Evolutionary conservation across 2,797 vertebrate genomes (phyloP).

Genomic region (Eulemur rubriventer): DNA sequence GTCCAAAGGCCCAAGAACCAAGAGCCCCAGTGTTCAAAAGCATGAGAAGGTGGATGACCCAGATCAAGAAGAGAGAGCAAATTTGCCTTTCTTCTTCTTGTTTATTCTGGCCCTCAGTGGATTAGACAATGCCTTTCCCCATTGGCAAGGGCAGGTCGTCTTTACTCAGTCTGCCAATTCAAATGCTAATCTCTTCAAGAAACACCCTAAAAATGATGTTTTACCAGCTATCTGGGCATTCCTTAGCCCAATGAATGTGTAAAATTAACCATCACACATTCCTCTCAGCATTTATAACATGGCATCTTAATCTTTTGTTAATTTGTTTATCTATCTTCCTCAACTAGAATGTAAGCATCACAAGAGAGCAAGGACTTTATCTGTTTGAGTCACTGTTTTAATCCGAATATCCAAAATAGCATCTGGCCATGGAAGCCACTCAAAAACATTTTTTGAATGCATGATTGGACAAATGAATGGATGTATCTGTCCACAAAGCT

Average conservation of each 20-base stretch:
- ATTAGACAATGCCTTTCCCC: background rate
- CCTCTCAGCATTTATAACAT: background rate
- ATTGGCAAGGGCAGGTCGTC: background rate
- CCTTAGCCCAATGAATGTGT: background rate
- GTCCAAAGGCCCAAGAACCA: background rate
- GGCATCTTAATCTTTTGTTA: background rate
- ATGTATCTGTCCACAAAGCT: background rate
- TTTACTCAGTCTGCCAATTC: background rate
- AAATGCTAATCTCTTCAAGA: background rate
- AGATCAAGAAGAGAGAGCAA: background rate
- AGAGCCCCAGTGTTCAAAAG: background rate
- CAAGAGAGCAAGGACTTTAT: background rate
- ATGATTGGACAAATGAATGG: background rate
- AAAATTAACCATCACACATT: background rate
- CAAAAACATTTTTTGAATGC: background rate
- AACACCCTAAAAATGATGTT: background rate
- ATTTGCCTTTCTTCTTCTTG: background rate
- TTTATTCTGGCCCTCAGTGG: background rate
- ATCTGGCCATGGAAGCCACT: background rate
- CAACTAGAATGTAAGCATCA: background rate
- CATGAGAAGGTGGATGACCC: background rate
- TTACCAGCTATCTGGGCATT: background rate
- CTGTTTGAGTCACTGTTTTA: background rate
- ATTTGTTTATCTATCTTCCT: background rate
- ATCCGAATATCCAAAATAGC: background rate